Percentiles rank a stretch among this genome's conserved stretches.
These are phyloP conservation scores for Etheostoma perlongum DNA, from an alignment of 2,797 vertebrate genomes.

Conservation along the genomic window DNA sequence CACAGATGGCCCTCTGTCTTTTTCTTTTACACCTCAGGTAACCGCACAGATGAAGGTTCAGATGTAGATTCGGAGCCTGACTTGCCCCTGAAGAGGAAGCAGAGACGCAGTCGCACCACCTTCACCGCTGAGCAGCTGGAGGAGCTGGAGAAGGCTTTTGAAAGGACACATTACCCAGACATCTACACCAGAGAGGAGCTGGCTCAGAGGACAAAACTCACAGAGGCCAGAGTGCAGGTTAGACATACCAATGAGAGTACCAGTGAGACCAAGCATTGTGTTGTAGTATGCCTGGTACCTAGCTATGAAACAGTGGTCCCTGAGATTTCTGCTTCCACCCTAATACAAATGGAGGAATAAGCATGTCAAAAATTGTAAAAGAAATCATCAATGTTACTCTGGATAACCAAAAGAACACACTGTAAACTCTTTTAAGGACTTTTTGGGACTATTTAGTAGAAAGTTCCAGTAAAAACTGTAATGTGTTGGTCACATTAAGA, in stretches of 20 bases:
- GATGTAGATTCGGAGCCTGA: conserved; percentile 97
- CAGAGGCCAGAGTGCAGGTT: conserved; percentile 97
- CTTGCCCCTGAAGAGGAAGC: conserved; percentile 96
- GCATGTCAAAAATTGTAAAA: not conserved
- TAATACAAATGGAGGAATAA: not conserved
- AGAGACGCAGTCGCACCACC: conserved; percentile 97
- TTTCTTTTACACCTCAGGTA: conserved; percentile 81
- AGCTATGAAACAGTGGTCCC: not conserved
- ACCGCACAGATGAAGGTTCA: conserved; percentile 94
- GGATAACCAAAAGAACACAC: not conserved
- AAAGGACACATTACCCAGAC: conserved; percentile 98
- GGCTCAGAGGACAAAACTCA: conserved; percentile 98
- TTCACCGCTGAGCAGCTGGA: conserved; percentile 99
- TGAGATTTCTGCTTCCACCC: not conserved
- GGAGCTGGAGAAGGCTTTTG: conserved; percentile 98
- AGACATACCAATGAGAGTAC: conserved; percentile 34
- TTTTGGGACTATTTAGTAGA: not conserved
- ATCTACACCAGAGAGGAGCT: conserved; percentile 99
- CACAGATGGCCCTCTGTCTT: conserved; percentile 45
- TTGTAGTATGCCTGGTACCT: not conserved
- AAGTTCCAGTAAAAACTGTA: not conserved
- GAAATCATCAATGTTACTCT: not conserved
- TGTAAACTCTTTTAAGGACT: not conserved
- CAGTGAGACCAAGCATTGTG: not conserved
- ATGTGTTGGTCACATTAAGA: not conserved